Conservation (phyloP, 2,113 vertebrate genomes). For the Polypterus senegalus region DNA sequence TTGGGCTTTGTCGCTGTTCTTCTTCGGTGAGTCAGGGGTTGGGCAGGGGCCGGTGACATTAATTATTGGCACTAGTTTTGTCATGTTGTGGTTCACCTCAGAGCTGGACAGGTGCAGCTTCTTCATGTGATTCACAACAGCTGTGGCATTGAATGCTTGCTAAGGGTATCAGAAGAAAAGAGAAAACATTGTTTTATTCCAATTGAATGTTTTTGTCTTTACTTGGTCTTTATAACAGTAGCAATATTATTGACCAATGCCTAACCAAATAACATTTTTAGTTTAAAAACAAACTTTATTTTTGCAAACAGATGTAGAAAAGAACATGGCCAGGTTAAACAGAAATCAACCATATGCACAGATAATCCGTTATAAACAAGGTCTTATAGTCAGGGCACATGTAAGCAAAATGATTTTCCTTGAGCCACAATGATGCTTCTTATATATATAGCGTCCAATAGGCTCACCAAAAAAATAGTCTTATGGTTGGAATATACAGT, state of each 20-base stretch:
- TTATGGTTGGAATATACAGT: too few relatives aligned
- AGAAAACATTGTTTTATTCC: background rate
- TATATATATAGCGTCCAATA: too few relatives aligned
- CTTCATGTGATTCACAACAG: constrained; percentile 72
- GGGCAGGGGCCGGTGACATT: constrained; percentile 25
- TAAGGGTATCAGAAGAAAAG: constrained; percentile 25
- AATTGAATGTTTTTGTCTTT: background rate
- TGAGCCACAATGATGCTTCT: too few relatives aligned
- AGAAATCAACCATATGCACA: too few relatives aligned
- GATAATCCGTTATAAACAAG: too few relatives aligned
- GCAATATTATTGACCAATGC: background rate
- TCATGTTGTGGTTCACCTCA: background rate
- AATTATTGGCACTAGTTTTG: constrained; percentile 22
- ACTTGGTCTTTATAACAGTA: background rate
- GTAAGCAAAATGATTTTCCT: too few relatives aligned
- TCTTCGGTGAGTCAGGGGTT: constrained; percentile 16
- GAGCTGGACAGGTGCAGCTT: constrained; percentile 64
- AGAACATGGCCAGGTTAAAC: too few relatives aligned
- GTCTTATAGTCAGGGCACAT: too few relatives aligned
- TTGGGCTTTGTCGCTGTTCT: background rate
- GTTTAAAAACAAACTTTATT: too few relatives aligned
- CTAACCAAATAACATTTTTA: background rate
- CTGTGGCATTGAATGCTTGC: constrained; percentile 74
- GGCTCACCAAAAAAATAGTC: too few relatives aligned
- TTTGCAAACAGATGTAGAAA: too few relatives aligned